Percentiles rank a stretch among this genome's conserved stretches.
These are phyloP conservation scores for Cossypha niveicapilla DNA, from an alignment of 2,797 vertebrate genomes.

Conservation along the genomic window DNA sequence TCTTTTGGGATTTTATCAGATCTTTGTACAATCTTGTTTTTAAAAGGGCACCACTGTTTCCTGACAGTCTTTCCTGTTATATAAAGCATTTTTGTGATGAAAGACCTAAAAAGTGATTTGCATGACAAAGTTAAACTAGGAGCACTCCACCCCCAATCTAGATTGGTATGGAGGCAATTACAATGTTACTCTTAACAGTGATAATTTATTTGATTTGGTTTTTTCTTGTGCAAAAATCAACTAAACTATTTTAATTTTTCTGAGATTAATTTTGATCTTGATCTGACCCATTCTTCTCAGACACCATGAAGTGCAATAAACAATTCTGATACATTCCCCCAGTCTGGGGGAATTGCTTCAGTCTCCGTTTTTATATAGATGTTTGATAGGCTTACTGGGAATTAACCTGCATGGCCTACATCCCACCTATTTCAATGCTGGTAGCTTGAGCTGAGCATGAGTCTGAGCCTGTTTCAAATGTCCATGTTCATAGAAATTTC, in stretches of 20 bases:
- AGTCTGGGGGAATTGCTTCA: neutral
- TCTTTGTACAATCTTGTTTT: neutral
- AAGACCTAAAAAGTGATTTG: neutral
- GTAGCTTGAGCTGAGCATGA: neutral
- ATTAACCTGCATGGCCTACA: fast-evolving
- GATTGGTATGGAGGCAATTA: neutral
- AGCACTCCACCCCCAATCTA: neutral
- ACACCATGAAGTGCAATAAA: neutral
- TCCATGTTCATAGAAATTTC: fast-evolving
- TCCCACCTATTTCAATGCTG: neutral
- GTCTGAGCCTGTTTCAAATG: neutral
- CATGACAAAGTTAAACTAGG: neutral
- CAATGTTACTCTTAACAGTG: neutral
- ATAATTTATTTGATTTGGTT: neutral
- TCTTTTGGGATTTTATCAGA: neutral
- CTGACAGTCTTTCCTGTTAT: neutral
- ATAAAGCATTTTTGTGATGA: neutral
- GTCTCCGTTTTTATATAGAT: neutral
- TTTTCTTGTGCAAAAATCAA: neutral
- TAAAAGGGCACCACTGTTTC: neutral
- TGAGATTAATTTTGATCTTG: neutral
- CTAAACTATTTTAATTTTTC: neutral
- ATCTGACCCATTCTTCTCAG: neutral
- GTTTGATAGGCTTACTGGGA: neutral
- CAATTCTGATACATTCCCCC: neutral